Base-by-base conservation (phyloP, 2,113 vertebrate species). In the Eretmochelys imbricata region DNA sequence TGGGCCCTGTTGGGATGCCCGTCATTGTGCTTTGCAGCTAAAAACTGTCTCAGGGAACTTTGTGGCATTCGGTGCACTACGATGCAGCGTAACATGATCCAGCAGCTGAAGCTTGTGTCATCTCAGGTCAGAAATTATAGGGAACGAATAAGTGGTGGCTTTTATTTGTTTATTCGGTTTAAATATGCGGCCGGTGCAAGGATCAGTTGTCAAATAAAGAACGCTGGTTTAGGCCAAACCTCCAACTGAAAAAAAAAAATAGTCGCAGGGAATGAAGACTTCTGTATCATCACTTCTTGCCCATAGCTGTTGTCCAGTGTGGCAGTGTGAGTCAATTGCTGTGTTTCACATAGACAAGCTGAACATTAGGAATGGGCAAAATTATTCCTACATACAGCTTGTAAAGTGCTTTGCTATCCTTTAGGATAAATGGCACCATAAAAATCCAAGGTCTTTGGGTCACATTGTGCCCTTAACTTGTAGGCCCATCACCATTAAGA, bases 151-250 rank as follows among this genome's bases (percentile, higher is more conserved):
- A 96, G 83, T 76, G 80, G 49, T 2, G 89, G 94, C 22, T 0
- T 95, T 96, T 96, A 93, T 97, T 97, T 96, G 94, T 93, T 97
- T 97, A 89, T 76, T 97, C 90, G 89, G 94, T 95, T 96, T 93
- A 82, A 91, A 54, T 76, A 55, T 12, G 78, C 0, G 4, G 89
- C 84, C 87, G 85, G 93, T 1, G 29, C 42, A 91, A 93, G 87
- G 93, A 93, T 91, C 78, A 46, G 82, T 65, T 94, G 88, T 96
- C 84, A 90, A 85, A 96, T 86, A 92, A 94, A 97, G 97, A 96
- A 93, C 54, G 48, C 0, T 7, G 31, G 93, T 87, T 84, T 72
- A 86, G 53, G 88, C 92, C 49, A 81, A 81, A 81, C 80, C 31
- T 81, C 80, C 65, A n/a, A 85, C 0, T 76, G 55, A 91, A 95